A percentile compares a stretch with the other conserved stretches of the same genome.
Evolutionary conservation across 2,113 vertebrate species (phyloP).

Genomic region (Pseudolaguvia tuberculata): DNA sequence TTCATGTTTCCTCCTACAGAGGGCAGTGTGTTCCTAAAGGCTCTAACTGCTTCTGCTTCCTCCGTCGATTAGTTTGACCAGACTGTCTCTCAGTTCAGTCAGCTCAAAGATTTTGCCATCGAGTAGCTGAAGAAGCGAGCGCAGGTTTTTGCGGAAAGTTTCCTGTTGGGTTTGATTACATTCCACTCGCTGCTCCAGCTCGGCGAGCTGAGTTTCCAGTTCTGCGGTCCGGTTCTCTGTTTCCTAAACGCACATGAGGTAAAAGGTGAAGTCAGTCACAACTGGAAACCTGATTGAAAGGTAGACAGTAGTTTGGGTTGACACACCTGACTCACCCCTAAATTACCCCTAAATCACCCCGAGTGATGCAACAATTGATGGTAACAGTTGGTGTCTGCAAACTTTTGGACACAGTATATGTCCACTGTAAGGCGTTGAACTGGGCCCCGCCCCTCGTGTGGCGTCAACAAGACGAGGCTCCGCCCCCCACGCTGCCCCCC

Average conservation of each 20-base stretch:
- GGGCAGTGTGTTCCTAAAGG: conserved; percentile 46
- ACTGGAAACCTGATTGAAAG: background rate
- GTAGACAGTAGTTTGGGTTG: background rate
- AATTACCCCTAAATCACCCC: too few species aligned
- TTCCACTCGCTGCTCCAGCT: conserved; percentile 89
- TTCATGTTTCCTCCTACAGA: conserved; percentile 43
- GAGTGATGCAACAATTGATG: too few species aligned
- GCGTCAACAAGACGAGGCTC: too few species aligned
- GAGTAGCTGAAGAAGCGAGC: conserved; percentile 93
- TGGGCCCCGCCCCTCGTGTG: too few species aligned
- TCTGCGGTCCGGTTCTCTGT: conserved; percentile 84
- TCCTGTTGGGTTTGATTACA: conserved; percentile 86
- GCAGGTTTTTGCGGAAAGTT: conserved; percentile 85
- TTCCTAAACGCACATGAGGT: conserved; percentile 70
- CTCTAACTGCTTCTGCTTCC: conserved; percentile 72
- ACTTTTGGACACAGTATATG: too few species aligned
- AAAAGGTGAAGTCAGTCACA: background rate
- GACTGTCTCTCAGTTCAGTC: conserved; percentile 87
- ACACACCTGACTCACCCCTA: too few species aligned
- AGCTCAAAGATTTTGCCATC: conserved; percentile 96
- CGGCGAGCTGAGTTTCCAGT: conserved; percentile 82
- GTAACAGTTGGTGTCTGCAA: too few species aligned
- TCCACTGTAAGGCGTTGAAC: too few species aligned
- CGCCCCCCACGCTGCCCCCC: too few species aligned
- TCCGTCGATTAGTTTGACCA: conserved; percentile 83